These are phyloP conservation scores for Proisotoma minuta DNA, from an alignment of 2,888 invertebrate species.

Conservation along the genomic window DNA sequence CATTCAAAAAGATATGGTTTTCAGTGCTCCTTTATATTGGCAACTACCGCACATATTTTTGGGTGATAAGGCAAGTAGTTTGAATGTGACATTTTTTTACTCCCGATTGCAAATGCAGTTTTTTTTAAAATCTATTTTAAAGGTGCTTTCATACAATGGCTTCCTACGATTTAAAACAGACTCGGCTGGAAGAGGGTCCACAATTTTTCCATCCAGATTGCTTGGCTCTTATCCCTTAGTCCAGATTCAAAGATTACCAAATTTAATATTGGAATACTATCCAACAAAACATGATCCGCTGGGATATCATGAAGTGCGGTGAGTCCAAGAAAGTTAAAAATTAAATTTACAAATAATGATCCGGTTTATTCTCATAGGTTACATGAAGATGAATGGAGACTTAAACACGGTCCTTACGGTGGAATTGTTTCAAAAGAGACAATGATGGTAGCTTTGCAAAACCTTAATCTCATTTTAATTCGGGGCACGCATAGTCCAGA, in stretches of 20 bases:
- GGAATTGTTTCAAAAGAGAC: constrained; percentile 64
- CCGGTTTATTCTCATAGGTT: constrained; percentile 51
- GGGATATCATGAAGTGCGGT: constrained; percentile 56
- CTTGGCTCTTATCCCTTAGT: constrained; percentile 69
- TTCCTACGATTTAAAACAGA: constrained; percentile 69
- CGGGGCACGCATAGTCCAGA: constrained; percentile 65
- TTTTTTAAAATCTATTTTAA: constrained; percentile 51
- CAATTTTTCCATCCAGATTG: constrained; percentile 54
- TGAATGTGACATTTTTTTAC: background rate
- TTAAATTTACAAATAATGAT: background rate
- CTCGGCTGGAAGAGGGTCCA: constrained; percentile 62
- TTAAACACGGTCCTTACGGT: constrained; percentile 57
- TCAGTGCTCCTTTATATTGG: constrained; percentile 73
- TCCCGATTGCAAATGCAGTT: background rate
- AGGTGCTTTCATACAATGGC: constrained; percentile 86
- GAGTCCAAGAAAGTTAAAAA: constrained; percentile 20
- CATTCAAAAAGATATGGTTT: constrained; percentile 55
- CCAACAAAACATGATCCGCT: constrained; percentile 51
- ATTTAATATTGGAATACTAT: constrained; percentile 70
- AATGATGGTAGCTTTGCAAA: constrained; percentile 88
- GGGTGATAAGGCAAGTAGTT: constrained; percentile 65
- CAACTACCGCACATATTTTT: constrained; percentile 72
- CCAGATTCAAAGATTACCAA: constrained; percentile 71
- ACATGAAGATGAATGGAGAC: constrained; percentile 74
- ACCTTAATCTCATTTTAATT: constrained; percentile 73